phyloP scores from a whole-genome alignment of 1,140 invertebrate genomes.

The Panagrolaimus sp. region DNA sequence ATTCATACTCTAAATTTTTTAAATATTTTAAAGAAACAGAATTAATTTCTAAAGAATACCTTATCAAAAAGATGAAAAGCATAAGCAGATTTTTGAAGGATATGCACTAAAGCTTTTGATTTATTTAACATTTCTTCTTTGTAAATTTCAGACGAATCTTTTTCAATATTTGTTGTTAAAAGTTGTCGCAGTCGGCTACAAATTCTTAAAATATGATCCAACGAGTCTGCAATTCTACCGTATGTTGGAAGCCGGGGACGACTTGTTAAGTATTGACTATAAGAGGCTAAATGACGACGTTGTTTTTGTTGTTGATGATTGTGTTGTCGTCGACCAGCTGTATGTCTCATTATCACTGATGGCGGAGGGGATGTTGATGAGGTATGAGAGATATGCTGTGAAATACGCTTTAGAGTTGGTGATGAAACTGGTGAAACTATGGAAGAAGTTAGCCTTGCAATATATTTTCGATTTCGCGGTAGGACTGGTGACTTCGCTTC shows the following conservation, averaged over 20 bases:
- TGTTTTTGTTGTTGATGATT: neutral
- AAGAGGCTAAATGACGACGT: neutral
- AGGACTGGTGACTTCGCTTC: neutral
- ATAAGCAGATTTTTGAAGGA: neutral
- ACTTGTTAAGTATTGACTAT: neutral
- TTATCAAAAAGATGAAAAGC: conserved; percentile 8
- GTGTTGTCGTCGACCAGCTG: neutral
- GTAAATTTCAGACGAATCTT: neutral
- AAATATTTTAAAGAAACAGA: too few relatives aligned
- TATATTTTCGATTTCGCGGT: neutral
- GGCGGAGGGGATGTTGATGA: too few relatives aligned
- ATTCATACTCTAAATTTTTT: too few relatives aligned
- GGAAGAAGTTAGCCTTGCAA: neutral
- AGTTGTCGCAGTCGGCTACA: neutral
- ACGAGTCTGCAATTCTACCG: neutral
- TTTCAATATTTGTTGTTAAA: neutral
- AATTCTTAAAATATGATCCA: conserved; percentile 1
- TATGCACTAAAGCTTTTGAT: conserved; percentile 5
- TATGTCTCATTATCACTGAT: neutral
- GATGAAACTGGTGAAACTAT: too few relatives aligned
- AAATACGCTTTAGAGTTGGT: too few relatives aligned
- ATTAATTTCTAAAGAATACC: neutral
- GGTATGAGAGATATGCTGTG: too few relatives aligned
- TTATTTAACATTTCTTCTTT: neutral
- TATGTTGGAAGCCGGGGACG: neutral